Conservation (phyloP, 2,113 vertebrate species). For the Taxidea taxus region DNA sequence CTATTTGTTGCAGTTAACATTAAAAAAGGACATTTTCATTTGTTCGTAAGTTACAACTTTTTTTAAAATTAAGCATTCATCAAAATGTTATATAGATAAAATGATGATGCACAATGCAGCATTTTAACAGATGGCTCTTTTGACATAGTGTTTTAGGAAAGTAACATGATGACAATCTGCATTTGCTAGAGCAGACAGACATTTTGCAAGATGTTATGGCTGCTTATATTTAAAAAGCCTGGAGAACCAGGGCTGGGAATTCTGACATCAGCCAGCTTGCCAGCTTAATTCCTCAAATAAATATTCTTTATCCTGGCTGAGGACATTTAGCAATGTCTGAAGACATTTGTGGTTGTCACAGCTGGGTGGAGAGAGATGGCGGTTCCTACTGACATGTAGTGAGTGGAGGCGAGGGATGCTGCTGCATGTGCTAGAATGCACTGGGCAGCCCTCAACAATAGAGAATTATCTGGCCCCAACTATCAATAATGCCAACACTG, state of each 20-base stretch:
- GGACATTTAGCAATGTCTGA: background rate
- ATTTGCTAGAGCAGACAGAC: constrained; percentile 30
- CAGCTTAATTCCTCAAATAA: background rate
- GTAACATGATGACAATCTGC: constrained; percentile 40
- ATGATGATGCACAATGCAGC: background rate
- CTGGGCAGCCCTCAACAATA: background rate
- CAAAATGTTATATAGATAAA: constrained; percentile 34
- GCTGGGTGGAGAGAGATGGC: background rate
- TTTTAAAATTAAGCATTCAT: constrained; percentile 32
- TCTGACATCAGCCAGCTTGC: background rate
- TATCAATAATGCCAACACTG: background rate
- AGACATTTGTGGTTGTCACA: background rate
- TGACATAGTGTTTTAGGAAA: constrained; percentile 56
- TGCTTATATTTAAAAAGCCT: constrained; percentile 29
- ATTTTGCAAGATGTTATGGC: constrained; percentile 48
- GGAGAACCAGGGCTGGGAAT: background rate
- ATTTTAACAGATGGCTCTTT: constrained; percentile 66
- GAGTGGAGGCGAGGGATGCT: background rate
- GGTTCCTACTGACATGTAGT: background rate
- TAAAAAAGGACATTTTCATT: constrained; percentile 16
- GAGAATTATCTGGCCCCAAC: background rate
- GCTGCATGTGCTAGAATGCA: background rate
- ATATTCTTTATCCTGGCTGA: background rate
- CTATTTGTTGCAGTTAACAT: background rate
- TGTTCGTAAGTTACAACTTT: background rate